phyloP scores from a whole-genome alignment of 2,113 vertebrate species.

The Sinocyclocheilus maitianheensis region DNA sequence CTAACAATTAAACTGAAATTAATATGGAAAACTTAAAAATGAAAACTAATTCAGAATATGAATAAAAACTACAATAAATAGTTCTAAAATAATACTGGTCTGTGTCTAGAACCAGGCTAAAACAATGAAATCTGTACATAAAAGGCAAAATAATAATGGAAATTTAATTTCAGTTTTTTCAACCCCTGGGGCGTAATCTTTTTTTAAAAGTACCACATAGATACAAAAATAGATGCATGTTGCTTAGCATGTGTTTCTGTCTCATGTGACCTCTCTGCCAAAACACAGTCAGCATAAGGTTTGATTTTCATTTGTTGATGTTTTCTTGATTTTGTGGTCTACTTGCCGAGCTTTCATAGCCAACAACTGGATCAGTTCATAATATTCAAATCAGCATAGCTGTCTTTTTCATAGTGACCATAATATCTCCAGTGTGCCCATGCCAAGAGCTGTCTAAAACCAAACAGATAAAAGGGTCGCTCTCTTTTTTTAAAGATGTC shows the following conservation, averaged over 20 bases:
- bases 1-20: no score
- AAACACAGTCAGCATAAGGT: slow-evolving; percentile 8
- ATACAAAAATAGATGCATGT: background rate
- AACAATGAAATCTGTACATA: background rate
- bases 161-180: background rate
- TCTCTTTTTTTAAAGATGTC: no score
- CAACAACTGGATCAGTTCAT: background rate
- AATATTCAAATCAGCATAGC: background rate
- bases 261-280: slow-evolving; percentile 20
- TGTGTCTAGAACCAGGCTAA: background rate
- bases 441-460: background rate
- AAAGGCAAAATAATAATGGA: background rate
- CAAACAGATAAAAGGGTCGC: background rate
- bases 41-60: no score
- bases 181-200: background rate
- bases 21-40: no score
- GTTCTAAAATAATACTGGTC: background rate
- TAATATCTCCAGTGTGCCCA: background rate
- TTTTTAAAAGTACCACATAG: background rate
- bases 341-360: background rate
- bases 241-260: background rate
- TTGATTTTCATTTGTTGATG: slow-evolving; percentile 19
- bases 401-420: background rate
- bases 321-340: background rate
- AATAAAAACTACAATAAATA: background rate